Percentiles rank a stretch among this genome's conserved stretches.
phyloP scores from a whole-genome alignment of 1,140 invertebrate species.

The Ganaspis sp. region DNA sequence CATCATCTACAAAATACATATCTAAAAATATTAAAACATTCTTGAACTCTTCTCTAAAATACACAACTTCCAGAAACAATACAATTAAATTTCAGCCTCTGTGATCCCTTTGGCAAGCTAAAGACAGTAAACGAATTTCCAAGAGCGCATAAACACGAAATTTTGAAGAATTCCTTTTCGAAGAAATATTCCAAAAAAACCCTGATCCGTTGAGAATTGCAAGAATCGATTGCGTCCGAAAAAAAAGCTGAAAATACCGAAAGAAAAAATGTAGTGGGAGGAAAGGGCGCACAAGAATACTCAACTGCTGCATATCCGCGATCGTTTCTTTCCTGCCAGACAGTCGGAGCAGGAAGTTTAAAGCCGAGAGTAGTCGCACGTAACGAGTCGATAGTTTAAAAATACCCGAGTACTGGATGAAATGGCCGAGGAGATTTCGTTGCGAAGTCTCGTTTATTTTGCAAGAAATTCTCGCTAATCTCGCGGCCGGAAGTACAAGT shows the following conservation, averaged over 20 bases:
- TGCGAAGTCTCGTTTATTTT: constrained; percentile 59
- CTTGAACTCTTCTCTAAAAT: no score
- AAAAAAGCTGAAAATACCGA: constrained; percentile 27
- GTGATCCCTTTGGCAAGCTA: no score
- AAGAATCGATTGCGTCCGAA: background rate
- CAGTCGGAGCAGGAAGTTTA: constrained; percentile 63
- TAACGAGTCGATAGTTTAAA: constrained; percentile 62
- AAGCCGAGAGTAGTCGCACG: constrained; percentile 46
- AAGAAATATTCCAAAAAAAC: no score
- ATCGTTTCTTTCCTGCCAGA: constrained; percentile 54
- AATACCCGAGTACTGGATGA: constrained; percentile 39
- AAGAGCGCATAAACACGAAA: no score
- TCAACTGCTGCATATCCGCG: constrained; percentile 36
- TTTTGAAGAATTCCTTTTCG: no score
- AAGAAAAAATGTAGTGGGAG: constrained; percentile 23
- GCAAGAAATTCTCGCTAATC: constrained; percentile 63
- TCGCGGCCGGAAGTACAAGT: constrained; percentile 68
- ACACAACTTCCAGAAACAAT: no score
- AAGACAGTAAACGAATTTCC: no score
- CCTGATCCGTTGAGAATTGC: no score
- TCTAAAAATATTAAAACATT: no score
- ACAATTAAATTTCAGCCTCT: no score
- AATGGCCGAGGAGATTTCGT: background rate
- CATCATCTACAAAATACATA: no score
- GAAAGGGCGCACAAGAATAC: constrained; percentile 26